These are phyloP conservation scores for Danionella dracula DNA, from an alignment of 2,797 vertebrate species.

Conservation along the genomic window DNA sequence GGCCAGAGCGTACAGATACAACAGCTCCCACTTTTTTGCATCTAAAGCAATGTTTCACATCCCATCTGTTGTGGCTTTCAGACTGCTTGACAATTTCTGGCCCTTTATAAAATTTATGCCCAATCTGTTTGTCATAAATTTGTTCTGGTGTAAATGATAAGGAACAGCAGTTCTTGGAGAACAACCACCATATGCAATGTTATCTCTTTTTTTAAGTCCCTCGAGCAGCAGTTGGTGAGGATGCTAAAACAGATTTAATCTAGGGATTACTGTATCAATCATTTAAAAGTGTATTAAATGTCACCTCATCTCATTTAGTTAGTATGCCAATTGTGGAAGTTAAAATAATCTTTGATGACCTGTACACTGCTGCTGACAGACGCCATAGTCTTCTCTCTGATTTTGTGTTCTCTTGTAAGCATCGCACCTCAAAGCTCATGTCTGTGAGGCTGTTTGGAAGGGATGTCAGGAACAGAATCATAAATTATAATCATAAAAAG, in stretches of 20 bases:
- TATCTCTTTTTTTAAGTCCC: neutral
- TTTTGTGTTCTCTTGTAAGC: conserved; percentile 17
- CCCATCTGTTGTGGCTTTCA: conserved; percentile 39
- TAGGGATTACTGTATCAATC: neutral
- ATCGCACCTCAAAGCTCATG: conserved; percentile 31
- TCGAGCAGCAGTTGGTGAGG: neutral
- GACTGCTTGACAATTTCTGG: conserved; percentile 3
- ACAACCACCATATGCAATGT: conserved; percentile 3
- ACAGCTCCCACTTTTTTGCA: conserved; percentile 19
- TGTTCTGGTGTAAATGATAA: neutral
- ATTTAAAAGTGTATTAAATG: neutral
- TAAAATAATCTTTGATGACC: too few species aligned
- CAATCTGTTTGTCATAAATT: conserved; percentile 29
- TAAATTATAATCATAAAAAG: conserved; percentile 58
- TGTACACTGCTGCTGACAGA: too few species aligned
- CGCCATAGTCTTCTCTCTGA: neutral
- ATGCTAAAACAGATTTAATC: neutral
- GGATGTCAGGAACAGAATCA: conserved; percentile 36
- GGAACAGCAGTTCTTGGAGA: neutral
- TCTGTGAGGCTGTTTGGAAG: conserved; percentile 35
- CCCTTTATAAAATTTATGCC: conserved; percentile 34
- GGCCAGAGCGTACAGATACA: conserved; percentile 18
- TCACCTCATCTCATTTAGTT: neutral
- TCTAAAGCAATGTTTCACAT: conserved; percentile 26
- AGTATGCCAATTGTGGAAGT: neutral